Base-by-base conservation (phyloP, 2,113 vertebrate genomes). In the Chaetura pelagica region DNA sequence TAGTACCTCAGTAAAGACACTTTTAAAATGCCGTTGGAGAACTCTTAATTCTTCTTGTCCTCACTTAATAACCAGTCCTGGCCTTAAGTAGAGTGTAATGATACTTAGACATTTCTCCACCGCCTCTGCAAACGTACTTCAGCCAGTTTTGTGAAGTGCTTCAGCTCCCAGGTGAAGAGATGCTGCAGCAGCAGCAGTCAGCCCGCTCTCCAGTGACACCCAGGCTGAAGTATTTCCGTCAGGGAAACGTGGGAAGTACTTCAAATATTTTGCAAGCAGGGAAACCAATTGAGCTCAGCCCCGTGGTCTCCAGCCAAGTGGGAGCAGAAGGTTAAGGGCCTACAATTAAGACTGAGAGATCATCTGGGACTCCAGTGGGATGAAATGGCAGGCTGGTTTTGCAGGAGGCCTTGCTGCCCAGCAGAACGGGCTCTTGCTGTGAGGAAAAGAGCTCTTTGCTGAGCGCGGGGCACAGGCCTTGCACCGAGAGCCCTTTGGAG, bases 361-460 rank as follows among this genome's bases (percentile, higher is more conserved):
- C 44, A 64, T 32, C 24, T 18, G 14, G 12, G 63, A 18, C 40
- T 64, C 0, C 2, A 72, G 61, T 5, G 2, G 3, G 29, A 51
- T 68, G 59, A 86, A 67, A 78, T 1, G 5, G 59, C 55, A 49
- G 69, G 26, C 51, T 40, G 88, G 27, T 58, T 21, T 34, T 18
- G 17, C 40, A 29, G 44, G 20, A 13, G n/a, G 38, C n/a, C 34
- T 27, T 7, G 16, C 46, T 4, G 17, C 68, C 27, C 10, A 3
- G 35, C 12, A 0, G 27, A 0, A 2, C 1, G 23, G 35, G 7
- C 15, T 19, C 13, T n/a, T 15, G 0, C 38, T 6, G 1, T 1
- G 16, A 32, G 19, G 18, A 49, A 23, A 23, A 48, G 18, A 9
- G 46, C 46, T 48, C 21, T 21, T 48, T 48, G 46, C 46, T 20